Percentiles rank a stretch among this genome's conserved stretches.
Conservation (phyloP, 2,888 invertebrate genomes). For the Nudaria mundana region DNA sequence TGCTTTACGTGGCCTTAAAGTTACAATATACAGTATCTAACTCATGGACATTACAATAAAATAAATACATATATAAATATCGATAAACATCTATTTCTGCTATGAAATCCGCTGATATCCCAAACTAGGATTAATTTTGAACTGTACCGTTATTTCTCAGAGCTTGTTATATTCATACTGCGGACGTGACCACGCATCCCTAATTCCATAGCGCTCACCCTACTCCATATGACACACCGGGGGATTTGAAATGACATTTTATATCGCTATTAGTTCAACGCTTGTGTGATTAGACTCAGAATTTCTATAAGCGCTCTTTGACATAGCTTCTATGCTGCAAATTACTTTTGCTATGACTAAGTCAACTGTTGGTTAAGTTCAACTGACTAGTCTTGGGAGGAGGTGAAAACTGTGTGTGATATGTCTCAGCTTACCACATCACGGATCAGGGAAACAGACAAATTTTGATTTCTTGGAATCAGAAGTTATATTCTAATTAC, state of each 20-base stretch:
- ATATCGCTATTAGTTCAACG: slow-evolving; percentile 33
- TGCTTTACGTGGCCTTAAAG: no score
- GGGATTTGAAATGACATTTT: slow-evolving; percentile 46
- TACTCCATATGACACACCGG: slow-evolving; percentile 22
- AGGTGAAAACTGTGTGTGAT: no score
- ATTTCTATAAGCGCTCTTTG: slow-evolving; percentile 9
- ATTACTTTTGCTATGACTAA: no score
- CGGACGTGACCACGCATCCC: slow-evolving; percentile 67
- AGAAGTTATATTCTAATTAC: no score
- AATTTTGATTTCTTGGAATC: no score
- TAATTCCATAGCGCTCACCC: slow-evolving; percentile 34
- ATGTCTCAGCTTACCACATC: no score
- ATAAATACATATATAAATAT: neutral
- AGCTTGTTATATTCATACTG: slow-evolving; percentile 55
- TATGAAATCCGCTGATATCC: slow-evolving; percentile 1
- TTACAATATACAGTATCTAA: no score
- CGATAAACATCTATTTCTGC: slow-evolving; percentile 2
- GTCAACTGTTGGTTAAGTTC: no score
- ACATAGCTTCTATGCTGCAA: no score
- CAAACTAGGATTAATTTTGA: slow-evolving; percentile 26
- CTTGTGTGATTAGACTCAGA: slow-evolving; percentile 17
- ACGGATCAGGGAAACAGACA: no score
- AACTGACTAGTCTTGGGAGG: no score
- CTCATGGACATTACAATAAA: neutral
- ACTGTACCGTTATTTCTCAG: slow-evolving; percentile 22